phyloP scores from a whole-genome alignment of 2,797 vertebrate genomes.

The Sebastes matsubarae region DNA sequence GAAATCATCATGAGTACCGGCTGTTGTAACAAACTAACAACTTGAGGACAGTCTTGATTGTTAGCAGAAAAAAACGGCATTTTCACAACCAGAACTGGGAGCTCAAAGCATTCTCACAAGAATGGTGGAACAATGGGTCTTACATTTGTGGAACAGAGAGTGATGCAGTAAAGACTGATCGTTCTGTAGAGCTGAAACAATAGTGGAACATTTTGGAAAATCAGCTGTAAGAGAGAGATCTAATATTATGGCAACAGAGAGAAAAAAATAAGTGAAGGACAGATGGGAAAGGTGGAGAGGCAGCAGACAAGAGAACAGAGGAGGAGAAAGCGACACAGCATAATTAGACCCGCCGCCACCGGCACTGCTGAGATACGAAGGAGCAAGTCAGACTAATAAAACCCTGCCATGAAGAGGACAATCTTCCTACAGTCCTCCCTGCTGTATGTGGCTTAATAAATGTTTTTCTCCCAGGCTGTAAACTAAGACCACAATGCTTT shows the following conservation, averaged over 20 bases:
- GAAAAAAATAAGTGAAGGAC: not conserved
- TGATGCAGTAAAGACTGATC: not conserved
- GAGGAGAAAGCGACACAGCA: conserved; percentile 32
- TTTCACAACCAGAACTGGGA: not conserved
- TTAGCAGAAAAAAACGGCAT: not conserved
- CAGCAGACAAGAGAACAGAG: conserved; percentile 2
- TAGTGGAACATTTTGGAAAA: not conserved
- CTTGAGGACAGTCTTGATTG: not conserved
- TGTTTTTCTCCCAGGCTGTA: conserved; percentile 11
- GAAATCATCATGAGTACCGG: not conserved
- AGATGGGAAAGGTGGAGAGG: not conserved
- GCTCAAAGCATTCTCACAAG: not conserved
- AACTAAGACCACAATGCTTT: conserved; percentile 1
- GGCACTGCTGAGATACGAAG: conserved; percentile 15
- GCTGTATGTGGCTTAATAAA: conserved; percentile 31
- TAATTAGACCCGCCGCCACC: conserved; percentile 47
- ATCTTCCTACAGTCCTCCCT: conserved; percentile 10
- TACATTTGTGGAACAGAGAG: not conserved
- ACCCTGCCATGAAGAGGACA: conserved; percentile 49
- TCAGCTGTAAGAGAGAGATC: not conserved
- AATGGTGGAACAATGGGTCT: not conserved
- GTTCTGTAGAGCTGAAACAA: not conserved
- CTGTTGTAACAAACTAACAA: not conserved
- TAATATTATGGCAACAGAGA: not conserved
- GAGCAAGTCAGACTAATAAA: conserved; percentile 54